phyloP scores from a whole-genome alignment of 2,888 invertebrate species.

The Sthenelais limicola region DNA sequence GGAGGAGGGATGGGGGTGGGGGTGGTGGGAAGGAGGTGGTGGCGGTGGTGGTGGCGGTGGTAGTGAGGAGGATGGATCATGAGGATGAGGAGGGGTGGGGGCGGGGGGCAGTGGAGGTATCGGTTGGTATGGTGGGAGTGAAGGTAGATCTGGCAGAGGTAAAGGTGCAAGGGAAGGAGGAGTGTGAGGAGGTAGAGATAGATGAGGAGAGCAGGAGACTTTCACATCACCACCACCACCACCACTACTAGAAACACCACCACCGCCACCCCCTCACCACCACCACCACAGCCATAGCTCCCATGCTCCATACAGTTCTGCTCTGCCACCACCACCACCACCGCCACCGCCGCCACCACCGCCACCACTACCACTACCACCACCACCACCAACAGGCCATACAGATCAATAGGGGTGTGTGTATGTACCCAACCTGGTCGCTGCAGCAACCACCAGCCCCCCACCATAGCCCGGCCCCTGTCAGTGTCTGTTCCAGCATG shows the following conservation, averaged over 20 bases:
- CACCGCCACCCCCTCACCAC: conserved; percentile 7
- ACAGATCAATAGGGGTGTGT: background rate
- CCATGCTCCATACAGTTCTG: too few species aligned
- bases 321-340: background rate
- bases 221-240: background rate
- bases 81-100: background rate
- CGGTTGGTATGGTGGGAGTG: background rate
- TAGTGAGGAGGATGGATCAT: background rate
- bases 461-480: background rate
- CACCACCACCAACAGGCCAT: background rate
- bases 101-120: background rate
- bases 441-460: background rate
- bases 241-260: background rate
- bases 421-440: background rate
- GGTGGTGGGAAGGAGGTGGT: background rate
- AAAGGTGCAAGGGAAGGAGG: too few species aligned
- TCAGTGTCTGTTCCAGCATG: conserved; percentile 14
- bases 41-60: background rate
- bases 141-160: background rate
- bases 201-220: background rate
- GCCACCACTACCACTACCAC: background rate
- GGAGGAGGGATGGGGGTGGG: background rate
- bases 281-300: background rate
- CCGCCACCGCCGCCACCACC: background rate
- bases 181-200: background rate